Evolutionary conservation across 2,113 vertebrate genomes (phyloP), one percentile per base, ranked within the genome.

Genomic region (Patagioenas fasciata): DNA sequence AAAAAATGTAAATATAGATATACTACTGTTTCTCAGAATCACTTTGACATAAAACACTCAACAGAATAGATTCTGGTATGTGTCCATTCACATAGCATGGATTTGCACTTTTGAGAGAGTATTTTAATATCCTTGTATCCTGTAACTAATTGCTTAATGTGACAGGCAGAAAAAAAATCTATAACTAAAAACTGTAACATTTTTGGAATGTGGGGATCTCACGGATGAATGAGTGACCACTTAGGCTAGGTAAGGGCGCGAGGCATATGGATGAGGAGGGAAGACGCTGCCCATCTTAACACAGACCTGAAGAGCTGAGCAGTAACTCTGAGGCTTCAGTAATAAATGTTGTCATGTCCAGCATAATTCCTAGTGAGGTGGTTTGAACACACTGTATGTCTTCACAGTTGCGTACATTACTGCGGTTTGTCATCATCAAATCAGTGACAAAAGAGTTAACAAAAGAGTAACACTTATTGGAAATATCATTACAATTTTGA

Each of bases 231-330:
- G 25, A 50, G 26, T 67, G 28, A 44, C 34, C 66, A 10, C 32
- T 47, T 28, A 34, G 24, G 5, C 12, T 80, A 10, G 6, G 3
- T 69, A 58, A 36, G 13, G 58, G 4, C 1, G 2, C 1, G 1
- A 71, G n/a, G 20, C 11, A 4, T 57, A 13, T 12, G 5, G 17
- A 31, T 1, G 2, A 40, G 28, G 28, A 51, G 13, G 9, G 13
- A 36, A 15, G 40, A 69, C 38, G 12, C 15, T 86, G 34, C 23
- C 10, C 10, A 25, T 56, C 26, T 80, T 50, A 74, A 6, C 10
- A 5, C 19, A 56, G 20, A 73, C 60, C 36, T 53, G 48, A 29
- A 73, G 20, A 73, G 65, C 36, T 53, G 48, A 29, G 70, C 19
- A n/a, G 69, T 54, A 42, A 64, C 31, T 51, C 20, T 32, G 47